A percentile compares a stretch with the other conserved stretches of the same genome.
phyloP scores from a whole-genome alignment of 2,888 invertebrate genomes.

The Omphaloscelis lunosa region DNA sequence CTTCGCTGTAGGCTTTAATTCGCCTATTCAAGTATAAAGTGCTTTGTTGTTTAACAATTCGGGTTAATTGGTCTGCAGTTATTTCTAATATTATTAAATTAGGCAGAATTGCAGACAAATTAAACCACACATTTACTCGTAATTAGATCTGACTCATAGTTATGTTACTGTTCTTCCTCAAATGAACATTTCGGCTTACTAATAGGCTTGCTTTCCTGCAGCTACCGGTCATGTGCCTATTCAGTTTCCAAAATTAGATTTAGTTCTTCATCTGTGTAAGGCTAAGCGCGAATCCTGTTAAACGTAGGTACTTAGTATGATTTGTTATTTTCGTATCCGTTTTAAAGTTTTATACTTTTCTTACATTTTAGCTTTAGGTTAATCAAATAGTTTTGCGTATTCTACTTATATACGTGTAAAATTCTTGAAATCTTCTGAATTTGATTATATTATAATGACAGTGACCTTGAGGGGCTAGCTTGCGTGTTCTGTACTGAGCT shows the following conservation, averaged over 20 bases:
- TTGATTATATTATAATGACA: not conserved
- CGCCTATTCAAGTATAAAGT: slow-evolving; percentile 23
- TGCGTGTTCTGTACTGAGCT: no score
- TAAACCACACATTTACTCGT: slow-evolving; percentile 20
- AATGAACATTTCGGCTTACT: slow-evolving; percentile 1
- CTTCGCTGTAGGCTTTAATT: slow-evolving; percentile 33
- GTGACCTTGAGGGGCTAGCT: no score
- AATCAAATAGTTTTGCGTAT: not conserved
- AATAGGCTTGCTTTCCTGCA: slow-evolving; percentile 4
- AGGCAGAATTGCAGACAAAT: not conserved
- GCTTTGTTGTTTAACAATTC: slow-evolving; percentile 23
- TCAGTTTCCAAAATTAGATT: slow-evolving; percentile 39
- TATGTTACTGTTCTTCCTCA: slow-evolving; percentile 10
- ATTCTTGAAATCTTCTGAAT: not conserved
- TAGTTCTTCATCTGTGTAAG: slow-evolving; percentile 1
- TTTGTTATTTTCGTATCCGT: not conserved
- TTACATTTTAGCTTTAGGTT: not conserved
- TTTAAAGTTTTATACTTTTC: not conserved
- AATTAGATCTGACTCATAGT: slow-evolving; percentile 37
- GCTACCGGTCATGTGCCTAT: slow-evolving; percentile 11
- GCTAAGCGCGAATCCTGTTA: not conserved
- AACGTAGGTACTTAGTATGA: not conserved
- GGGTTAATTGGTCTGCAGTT: slow-evolving; percentile 1
- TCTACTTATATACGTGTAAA: not conserved
- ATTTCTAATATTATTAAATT: not conserved